Evolutionary conservation across 2,888 invertebrate genomes (phyloP), one percentile per base, ranked within the genome.

Genomic region (Tridacna gigas): DNA sequence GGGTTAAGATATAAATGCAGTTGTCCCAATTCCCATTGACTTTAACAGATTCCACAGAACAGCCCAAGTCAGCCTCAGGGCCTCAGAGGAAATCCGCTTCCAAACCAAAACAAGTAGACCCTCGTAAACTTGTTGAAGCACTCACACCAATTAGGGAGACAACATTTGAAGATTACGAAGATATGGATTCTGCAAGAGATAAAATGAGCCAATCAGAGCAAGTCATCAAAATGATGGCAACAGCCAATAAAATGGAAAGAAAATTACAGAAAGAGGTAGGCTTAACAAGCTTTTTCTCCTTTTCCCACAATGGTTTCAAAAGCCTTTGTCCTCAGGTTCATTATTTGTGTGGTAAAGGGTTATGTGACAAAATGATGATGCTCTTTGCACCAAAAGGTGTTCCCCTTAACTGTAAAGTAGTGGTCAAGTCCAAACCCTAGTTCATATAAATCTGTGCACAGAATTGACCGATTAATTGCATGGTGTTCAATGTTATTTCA

Each of bases 101-200:
- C 20, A 82, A 88, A 60, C 81, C 79, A 61, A 83, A 87, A 56
- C 86, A 86, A 45, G 89, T 88, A 61, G 91, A 91, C 71, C 86
- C 88, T 3, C 83, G 88, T 37, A 89, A 90, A 69, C 75, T 87
- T 2, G 82, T 88, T 25, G 92, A 93, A 51, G 89, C 89, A 0
- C 88, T 93, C 77, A 92, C 91, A 13, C 92, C 92, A 0, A 92
- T 93, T 56, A 83, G 90, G 51, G 93, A 93, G 83, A 89, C 90
- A 74, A 89, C 88, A 15, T 84, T 86, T 66, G 92, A 92, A 74
- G 91, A 90, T 47, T 90, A 91, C n/a, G 86, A 86, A 25, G 86
- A 81, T 0, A 67, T 45, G 22, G 28, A 28, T 12, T 82, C 86
- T 3, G 79, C 80, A 45, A 56, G 78, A 12, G 86, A 86, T 66